Base-by-base conservation (phyloP, 2,113 vertebrate genomes). In the Puffinus mauretanicus region DNA sequence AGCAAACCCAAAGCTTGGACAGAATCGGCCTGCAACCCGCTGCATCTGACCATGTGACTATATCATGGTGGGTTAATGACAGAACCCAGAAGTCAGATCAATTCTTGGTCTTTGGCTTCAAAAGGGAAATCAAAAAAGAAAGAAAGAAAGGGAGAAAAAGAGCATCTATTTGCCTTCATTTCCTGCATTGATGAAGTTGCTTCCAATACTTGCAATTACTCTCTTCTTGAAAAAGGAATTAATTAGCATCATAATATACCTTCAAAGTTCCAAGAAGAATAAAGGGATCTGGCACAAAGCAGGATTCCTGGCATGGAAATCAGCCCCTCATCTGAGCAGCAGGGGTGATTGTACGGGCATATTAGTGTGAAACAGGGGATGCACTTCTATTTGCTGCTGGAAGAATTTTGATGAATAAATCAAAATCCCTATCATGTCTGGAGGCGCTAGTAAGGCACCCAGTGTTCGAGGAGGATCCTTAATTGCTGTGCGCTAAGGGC, bases 171-270 rank as follows among this genome's bases (percentile, higher is more conserved):
- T 95, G 73, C 75, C 79, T 90, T 96, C 66, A 88, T 89, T 95
- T 58, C 42, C 86, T 84, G 57, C 69, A 78, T 12, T 88, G 90
- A 94, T 91, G 70, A 96, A 85, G 70, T 84, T 83, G 64, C 61
- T 92, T 92, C 90, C 65, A 96, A 78, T 93, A 91, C 84, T 89
- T 94, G 71, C 84, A 95, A 90, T 93, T 91, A 87, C 60, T 80
- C 65, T 71, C 84, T 64, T 93, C 42, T 86, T 47, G 55, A 94
- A 95, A 97, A 97, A 97, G 95, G 96, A 96, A 94, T 94, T 97
- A 96, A 97, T 97, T 96, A 97, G 65, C 90, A 91, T 93, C 65
- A 82, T 89, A 96, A 90, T 95, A 42, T 70, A 88, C 88, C 91
- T 91, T 90, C 95, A 86, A 95, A 97, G 90, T 88, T 93, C 46